Evolutionary conservation across 2,888 invertebrate species (phyloP).

Genomic region (Tenthredo livida): DNA sequence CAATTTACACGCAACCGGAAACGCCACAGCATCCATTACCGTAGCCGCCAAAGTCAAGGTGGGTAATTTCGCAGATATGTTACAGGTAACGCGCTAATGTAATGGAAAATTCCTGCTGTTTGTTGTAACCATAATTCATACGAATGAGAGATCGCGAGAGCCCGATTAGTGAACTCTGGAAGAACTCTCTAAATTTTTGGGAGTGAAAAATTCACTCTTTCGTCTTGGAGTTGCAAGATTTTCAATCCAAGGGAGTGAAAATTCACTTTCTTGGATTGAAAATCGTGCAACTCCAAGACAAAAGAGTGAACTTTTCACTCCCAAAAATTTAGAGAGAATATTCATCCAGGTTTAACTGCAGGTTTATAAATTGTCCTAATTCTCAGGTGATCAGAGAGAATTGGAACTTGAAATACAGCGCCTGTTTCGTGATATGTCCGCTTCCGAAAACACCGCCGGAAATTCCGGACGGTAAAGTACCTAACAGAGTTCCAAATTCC

Average conservation of each 20-base stretch:
- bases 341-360: not conserved
- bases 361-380: not conserved
- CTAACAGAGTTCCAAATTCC: constrained; percentile 83
- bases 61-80: constrained; percentile 60
- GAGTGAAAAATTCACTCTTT: no score
- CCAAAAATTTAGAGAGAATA: no score
- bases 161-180: not conserved
- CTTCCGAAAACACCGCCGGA: constrained; percentile 82
- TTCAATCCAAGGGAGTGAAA: no score
- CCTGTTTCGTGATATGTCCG: constrained; percentile 92
- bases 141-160: no score
- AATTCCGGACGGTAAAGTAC: constrained; percentile 83
- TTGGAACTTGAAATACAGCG: constrained; percentile 96
- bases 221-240: no score
- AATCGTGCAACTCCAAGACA: no score
- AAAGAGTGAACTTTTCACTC: no score
- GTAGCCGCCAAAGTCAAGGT: constrained; percentile 89
- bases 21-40: constrained; percentile 80
- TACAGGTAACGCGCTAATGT: not conserved
- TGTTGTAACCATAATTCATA: no score
- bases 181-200: no score
- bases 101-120: not conserved
- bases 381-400: constrained; percentile 91
- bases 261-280: no score
- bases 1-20: constrained; percentile 77